A percentile compares a stretch with the other conserved stretches of the same genome.
These are phyloP conservation scores for Phenganax stokvisi DNA, from an alignment of 92 coral and sea anemone species.

Conservation along the genomic window DNA sequence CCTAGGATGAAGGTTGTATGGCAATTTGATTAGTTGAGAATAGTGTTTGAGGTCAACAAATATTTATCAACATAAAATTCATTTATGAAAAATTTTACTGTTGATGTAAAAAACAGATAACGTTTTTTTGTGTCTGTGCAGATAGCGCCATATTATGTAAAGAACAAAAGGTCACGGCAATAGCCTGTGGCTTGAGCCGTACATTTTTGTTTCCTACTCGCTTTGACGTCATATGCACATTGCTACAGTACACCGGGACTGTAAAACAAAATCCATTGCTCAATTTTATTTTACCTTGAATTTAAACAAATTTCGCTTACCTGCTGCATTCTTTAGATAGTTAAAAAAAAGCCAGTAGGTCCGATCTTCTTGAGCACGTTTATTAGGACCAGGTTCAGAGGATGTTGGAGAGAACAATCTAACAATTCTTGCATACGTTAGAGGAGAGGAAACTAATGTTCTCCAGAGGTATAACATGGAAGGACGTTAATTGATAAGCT, in stretches of 20 bases:
- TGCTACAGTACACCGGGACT: too few relatives aligned
- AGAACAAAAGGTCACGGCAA: too few relatives aligned
- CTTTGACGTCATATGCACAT: too few relatives aligned
- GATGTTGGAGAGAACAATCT: conserved; percentile 28
- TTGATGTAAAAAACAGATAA: background rate
- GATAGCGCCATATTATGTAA: too few relatives aligned
- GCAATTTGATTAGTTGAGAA: too few relatives aligned
- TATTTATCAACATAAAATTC: background rate
- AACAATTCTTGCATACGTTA: conserved; percentile 39
- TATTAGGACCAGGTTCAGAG: conserved; percentile 42
- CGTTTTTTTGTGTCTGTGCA: too few relatives aligned
- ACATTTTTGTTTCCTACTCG: too few relatives aligned
- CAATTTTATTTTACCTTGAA: too few relatives aligned
- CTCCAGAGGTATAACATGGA: conserved; percentile 42
- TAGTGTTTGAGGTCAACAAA: too few relatives aligned
- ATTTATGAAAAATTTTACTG: background rate
- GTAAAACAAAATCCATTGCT: too few relatives aligned
- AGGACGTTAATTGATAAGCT: conserved; percentile 45
- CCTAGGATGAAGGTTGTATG: too few relatives aligned
- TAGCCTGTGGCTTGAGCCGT: too few relatives aligned
- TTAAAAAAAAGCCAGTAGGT: conserved; percentile 43
- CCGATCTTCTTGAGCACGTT: conserved; percentile 34
- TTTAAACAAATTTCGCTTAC: conserved; percentile 10
- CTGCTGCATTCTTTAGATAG: conserved; percentile 51
- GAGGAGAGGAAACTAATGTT: conserved; percentile 28